Conservation (phyloP, 2,797 vertebrate genomes). For the Scleropages formosus region DNA sequence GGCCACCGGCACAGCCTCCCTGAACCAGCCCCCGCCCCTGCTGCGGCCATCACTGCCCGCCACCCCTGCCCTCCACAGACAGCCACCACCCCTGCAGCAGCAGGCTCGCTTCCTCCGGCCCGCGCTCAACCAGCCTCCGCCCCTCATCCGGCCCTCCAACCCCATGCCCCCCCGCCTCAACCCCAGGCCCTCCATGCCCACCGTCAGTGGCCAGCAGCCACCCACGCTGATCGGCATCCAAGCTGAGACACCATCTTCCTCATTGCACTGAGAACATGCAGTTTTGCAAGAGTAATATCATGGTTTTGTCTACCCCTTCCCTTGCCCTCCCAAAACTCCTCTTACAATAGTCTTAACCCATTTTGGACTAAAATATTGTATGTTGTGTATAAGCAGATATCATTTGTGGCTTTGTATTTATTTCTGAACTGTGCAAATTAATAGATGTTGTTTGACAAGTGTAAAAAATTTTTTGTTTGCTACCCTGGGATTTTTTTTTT, state of each 20-base stretch:
- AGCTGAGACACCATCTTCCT: slow-evolving; percentile 77
- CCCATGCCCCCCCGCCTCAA: slow-evolving; percentile 89
- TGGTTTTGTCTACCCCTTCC: background rate
- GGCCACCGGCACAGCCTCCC: slow-evolving; percentile 65
- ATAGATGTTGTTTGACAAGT: slow-evolving; percentile 8
- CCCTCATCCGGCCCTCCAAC: slow-evolving; percentile 90
- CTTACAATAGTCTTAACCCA: background rate
- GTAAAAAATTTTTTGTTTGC: background rate
- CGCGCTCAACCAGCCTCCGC: slow-evolving; percentile 87
- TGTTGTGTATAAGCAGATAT: slow-evolving; percentile 31
- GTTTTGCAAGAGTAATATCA: background rate
- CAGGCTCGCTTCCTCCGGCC: slow-evolving; percentile 90
- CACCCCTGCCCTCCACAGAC: slow-evolving; percentile 89
- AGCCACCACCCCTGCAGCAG: slow-evolving; percentile 93
- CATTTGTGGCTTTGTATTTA: slow-evolving; percentile 41
- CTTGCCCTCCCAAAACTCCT: background rate
- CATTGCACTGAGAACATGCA: slow-evolving; percentile 72
- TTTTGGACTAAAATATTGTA: background rate
- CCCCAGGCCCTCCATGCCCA: slow-evolving; percentile 76
- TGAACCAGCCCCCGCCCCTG: slow-evolving; percentile 93
- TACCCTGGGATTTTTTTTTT: background rate
- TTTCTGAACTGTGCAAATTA: slow-evolving; percentile 34
- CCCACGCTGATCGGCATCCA: slow-evolving; percentile 80
- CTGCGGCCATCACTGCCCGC: slow-evolving; percentile 88
- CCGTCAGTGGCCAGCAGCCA: slow-evolving; percentile 68